Conservation (phyloP, 2,888 invertebrate species). For the Podabrus alpinus region DNA sequence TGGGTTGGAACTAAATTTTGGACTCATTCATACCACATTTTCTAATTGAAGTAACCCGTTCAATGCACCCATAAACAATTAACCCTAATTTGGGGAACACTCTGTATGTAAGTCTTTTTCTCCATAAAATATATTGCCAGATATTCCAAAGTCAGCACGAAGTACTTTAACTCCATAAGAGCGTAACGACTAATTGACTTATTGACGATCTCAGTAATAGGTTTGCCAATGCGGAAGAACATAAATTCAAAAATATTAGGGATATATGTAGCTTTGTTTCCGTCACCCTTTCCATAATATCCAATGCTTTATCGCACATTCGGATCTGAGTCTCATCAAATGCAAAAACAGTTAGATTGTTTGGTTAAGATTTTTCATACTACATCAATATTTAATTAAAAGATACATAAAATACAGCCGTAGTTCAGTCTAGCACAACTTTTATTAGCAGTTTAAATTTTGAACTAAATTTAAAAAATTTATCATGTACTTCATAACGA, state of each 20-base stretch:
- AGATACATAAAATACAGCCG: too few species aligned
- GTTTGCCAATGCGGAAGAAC: not conserved
- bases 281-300: not conserved
- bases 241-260: not conserved
- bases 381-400: too few species aligned
- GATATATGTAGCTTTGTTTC: not conserved
- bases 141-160: not conserved
- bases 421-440: too few species aligned
- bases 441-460: too few species aligned
- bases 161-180: not conserved
- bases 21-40: not conserved
- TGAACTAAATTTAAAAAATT: too few species aligned
- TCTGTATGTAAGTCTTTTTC: not conserved
- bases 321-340: not conserved
- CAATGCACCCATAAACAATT: not conserved
- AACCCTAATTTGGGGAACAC: not conserved
- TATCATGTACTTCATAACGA: too few species aligned
- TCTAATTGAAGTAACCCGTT: not conserved
- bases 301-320: not conserved
- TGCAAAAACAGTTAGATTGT: not conserved
- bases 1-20: not conserved
- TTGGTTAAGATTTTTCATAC: too few species aligned
- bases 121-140: not conserved
- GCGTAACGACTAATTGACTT: not conserved
- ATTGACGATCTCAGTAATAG: not conserved